A percentile compares a stretch with the other conserved stretches of the same genome.
Evolutionary conservation across 2,797 vertebrate genomes (phyloP).

Genomic region (Hipposideros larvatus): DNA sequence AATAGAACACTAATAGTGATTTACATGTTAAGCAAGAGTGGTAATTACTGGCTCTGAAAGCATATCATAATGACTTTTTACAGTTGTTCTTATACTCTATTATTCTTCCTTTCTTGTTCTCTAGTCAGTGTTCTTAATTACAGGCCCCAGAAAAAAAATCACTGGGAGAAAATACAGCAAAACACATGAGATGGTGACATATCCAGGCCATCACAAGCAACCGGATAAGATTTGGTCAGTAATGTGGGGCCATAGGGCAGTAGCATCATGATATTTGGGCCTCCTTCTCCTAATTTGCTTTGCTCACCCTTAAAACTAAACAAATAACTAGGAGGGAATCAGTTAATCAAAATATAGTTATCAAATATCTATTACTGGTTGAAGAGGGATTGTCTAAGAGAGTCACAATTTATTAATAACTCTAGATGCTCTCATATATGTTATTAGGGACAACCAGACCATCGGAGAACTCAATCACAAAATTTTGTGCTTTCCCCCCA

Average conservation of each 20-base stretch:
- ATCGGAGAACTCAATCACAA: neutral
- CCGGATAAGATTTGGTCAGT: neutral
- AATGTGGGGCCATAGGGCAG: neutral
- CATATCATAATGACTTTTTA: slow-evolving; percentile 74
- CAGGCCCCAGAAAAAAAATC: slow-evolving; percentile 46
- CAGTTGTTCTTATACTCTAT: slow-evolving; percentile 58
- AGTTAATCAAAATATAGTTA: slow-evolving; percentile 6
- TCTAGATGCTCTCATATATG: neutral
- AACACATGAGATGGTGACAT: neutral
- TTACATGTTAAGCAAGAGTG: slow-evolving; percentile 67
- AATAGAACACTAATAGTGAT: slow-evolving; percentile 75
- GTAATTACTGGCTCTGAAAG: slow-evolving; percentile 76
- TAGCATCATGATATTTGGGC: neutral
- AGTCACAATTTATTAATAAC: neutral
- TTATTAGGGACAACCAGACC: neutral
- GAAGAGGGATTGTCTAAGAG: neutral
- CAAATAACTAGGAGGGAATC: neutral
- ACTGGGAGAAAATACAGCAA: slow-evolving; percentile 46
- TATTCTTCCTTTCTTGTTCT: slow-evolving; percentile 66
- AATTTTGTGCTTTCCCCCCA: neutral
- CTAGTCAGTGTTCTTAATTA: slow-evolving; percentile 66
- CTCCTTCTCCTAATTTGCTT: neutral
- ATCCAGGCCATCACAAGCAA: neutral
- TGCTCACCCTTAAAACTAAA: neutral
- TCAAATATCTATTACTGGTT: neutral